Conservation (phyloP, 2,113 vertebrate species). For the Phaetusa simplex region DNA sequence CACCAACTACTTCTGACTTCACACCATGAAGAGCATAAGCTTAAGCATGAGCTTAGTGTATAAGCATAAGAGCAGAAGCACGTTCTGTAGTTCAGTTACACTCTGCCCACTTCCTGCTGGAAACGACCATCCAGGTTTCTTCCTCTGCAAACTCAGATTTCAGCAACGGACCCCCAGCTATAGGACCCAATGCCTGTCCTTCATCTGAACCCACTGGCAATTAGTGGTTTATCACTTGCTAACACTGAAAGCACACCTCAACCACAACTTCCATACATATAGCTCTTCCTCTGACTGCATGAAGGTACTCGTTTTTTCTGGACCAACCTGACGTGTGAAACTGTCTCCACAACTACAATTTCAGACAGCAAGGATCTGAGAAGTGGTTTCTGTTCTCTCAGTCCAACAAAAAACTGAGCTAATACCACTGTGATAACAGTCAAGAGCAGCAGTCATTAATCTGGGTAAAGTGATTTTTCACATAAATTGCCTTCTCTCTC, state of each 20-base stretch:
- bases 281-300: background rate
- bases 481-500: slow-evolving; percentile 54
- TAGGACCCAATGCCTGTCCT: background rate
- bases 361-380: background rate
- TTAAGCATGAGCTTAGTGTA: too few relatives aligned
- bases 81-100: background rate
- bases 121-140: background rate
- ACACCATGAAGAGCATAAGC: background rate
- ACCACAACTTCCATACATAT: background rate
- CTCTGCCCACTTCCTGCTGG: background rate
- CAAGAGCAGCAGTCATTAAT: slow-evolving; percentile 44
- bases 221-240: background rate
- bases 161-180: background rate
- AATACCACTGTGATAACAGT: slow-evolving; percentile 16
- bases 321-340: background rate
- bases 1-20: background rate
- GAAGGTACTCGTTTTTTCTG: background rate
- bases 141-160: background rate
- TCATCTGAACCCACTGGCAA: background rate
- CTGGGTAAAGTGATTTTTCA: slow-evolving; percentile 65
- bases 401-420: background rate
- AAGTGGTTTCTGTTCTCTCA: slow-evolving; percentile 14
- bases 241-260: background rate
- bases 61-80: background rate
- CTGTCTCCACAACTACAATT: background rate